Conservation (phyloP, 1,140 invertebrate genomes). For the Brachystomella parvula region DNA sequence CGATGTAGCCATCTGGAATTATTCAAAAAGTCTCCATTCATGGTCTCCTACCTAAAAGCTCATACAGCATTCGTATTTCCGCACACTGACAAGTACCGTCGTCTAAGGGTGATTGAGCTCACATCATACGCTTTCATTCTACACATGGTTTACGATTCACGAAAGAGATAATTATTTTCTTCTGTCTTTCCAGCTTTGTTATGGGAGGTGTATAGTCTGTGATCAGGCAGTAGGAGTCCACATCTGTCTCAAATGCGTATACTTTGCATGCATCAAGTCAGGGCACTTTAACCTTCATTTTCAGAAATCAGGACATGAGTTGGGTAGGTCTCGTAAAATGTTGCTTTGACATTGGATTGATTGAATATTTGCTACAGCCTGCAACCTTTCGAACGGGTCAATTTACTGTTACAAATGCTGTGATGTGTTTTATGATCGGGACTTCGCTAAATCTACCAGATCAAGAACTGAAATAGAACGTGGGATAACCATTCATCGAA, state of each 20-base stretch:
- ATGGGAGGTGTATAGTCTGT: conserved; percentile 26
- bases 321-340: conserved; percentile 47
- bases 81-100: conserved; percentile 7
- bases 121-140: background rate
- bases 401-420: conserved; percentile 84
- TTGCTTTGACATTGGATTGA: background rate
- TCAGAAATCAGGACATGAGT: conserved; percentile 66
- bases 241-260: conserved; percentile 85
- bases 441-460: conserved; percentile 54
- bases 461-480: conserved; percentile 46
- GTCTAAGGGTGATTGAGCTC: conserved; percentile 13
- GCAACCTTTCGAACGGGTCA: conserved; percentile 76
- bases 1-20: conserved; percentile 27
- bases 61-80: conserved; percentile 19
- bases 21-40: conserved; percentile 21
- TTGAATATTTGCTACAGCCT: conserved; percentile 30
- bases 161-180: background rate
- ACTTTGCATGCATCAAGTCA: conserved; percentile 74
- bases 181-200: conserved; percentile 10
- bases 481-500: background rate
- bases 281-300: conserved; percentile 79
- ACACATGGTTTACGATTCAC: background rate
- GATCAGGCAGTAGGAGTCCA: conserved; percentile 42
- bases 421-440: conserved; percentile 83
- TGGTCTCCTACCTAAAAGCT: conserved; percentile 22